A percentile compares a stretch with the other conserved stretches of the same genome.
These are phyloP conservation scores for Phalacrocorax aristotelis DNA, from an alignment of 2,113 vertebrate species.

Conservation along the genomic window DNA sequence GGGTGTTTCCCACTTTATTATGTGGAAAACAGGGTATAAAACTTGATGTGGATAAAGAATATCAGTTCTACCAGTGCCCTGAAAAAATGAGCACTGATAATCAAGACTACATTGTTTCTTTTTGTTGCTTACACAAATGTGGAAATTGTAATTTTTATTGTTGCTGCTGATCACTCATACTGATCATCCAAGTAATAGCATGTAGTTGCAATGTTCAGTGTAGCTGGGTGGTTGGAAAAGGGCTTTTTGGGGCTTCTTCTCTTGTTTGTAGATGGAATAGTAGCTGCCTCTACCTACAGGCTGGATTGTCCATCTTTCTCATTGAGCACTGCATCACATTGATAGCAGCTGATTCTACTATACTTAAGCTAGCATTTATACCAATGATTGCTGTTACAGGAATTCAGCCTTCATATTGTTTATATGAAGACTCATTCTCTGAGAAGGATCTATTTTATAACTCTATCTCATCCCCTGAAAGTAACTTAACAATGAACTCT, in stretches of 20 bases:
- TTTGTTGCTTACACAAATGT: neutral
- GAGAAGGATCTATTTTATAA: neutral
- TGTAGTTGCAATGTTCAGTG: neutral
- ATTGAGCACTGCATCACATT: neutral
- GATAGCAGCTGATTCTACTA: neutral
- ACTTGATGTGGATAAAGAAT: neutral
- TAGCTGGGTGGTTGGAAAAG: neutral
- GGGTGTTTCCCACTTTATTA: neutral
- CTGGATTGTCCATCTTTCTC: neutral
- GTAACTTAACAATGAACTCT: neutral
- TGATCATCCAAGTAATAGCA: neutral
- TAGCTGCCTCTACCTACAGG: neutral
- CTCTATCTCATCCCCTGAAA: neutral
- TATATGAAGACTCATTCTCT: neutral
- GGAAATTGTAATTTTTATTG: neutral
- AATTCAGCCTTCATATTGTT: neutral
- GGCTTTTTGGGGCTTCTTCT: neutral
- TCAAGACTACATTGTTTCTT: neutral
- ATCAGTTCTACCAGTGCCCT: neutral
- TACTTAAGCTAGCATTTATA: neutral
- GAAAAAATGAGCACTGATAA: neutral
- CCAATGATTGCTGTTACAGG: neutral
- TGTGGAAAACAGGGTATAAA: neutral
- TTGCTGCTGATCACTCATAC: neutral
- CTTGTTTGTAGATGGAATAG: neutral